These are phyloP conservation scores for Cryptus viduatorius DNA, from an alignment of 2,888 invertebrate genomes.

Conservation along the genomic window DNA sequence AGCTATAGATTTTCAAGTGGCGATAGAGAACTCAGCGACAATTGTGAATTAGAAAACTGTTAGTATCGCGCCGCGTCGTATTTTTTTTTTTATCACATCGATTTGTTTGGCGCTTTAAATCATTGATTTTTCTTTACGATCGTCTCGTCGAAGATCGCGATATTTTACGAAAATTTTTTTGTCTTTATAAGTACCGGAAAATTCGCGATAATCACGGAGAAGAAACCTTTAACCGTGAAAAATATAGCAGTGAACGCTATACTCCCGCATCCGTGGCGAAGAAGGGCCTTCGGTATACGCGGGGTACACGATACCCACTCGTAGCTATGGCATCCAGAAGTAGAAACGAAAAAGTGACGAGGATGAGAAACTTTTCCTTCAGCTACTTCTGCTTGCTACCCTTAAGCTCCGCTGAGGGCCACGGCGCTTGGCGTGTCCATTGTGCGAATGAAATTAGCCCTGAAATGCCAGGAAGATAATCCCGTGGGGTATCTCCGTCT, in stretches of 20 bases:
- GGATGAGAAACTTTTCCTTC: constrained; percentile 63
- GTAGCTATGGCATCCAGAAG: constrained; percentile 44
- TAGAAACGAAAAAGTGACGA: constrained; percentile 45
- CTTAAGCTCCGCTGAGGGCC: constrained; percentile 61
- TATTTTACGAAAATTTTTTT: not conserved
- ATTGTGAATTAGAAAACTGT: constrained; percentile 1
- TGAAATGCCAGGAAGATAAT: constrained; percentile 83
- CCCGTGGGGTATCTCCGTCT: constrained; percentile 64
- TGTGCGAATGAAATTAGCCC: constrained; percentile 84
- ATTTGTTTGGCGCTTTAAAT: not conserved
- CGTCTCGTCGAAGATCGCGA: not conserved
- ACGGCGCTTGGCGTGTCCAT: constrained; percentile 72
- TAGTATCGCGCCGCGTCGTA: not conserved
- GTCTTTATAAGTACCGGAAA: not conserved
- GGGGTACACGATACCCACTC: constrained; percentile 26
- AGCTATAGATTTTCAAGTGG: constrained; percentile 23
- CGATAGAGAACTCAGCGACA: not conserved
- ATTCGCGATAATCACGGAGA: not conserved
- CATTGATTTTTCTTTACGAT: too few species aligned
- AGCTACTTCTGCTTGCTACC: constrained; percentile 55
- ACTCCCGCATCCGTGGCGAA: constrained; percentile 55
- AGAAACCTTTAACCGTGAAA: not conserved
- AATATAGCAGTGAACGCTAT: constrained; percentile 14
- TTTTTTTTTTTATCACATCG: not conserved
- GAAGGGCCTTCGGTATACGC: constrained; percentile 25